Base-by-base conservation (phyloP, 2,888 invertebrate species). In the Eilema griseolum region DNA sequence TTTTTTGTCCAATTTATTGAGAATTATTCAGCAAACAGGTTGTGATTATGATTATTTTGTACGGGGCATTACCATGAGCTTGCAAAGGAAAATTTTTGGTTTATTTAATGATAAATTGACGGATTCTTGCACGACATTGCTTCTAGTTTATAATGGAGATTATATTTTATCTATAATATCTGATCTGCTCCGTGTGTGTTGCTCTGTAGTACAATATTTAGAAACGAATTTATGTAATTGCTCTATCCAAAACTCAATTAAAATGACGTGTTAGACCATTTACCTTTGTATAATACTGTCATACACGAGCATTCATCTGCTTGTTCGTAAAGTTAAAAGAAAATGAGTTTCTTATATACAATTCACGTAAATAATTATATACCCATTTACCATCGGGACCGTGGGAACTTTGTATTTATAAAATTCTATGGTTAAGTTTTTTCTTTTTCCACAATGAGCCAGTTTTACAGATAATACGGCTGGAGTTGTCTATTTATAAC, bases 1-100 rank as follows among this genome's bases (percentile, higher is more conserved):
- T 46, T 57, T 46, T 61, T 67, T 33, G 61, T 3, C 2, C 61
- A 28, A 14, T 10, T 26, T 16, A 7, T 33, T 24, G 16, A 62
- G 28, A 65, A 24, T 66, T 66, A 31, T 66, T 57, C 31, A 33
- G 41, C 23, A 57, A 57, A 57, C 56, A 14, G 5, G 11, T 56
- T 10, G 23, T 11, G 16, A 33, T 33, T 23, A 56, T 33, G 33
- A 20, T 56, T 31, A 33, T 46, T 52, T 52, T 28, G 26, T 8
- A 46, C 26, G 10, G 11, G 26, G 20, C n/a, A 23, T 61, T 14
- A 26, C 24, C 5, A n/a, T n/a, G 8, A n/a, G 52, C 52, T n/a
- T 7, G n/a, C 8, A 52, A 2, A n/a, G 52, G 52, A 52, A 37
- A 20, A 8, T 52, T 52, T 52, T 52, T 52, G 46, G 46, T 46